Evolutionary conservation across 2,797 vertebrate genomes (phyloP).

Genomic region (Rhinophrynus dorsalis): DNA sequence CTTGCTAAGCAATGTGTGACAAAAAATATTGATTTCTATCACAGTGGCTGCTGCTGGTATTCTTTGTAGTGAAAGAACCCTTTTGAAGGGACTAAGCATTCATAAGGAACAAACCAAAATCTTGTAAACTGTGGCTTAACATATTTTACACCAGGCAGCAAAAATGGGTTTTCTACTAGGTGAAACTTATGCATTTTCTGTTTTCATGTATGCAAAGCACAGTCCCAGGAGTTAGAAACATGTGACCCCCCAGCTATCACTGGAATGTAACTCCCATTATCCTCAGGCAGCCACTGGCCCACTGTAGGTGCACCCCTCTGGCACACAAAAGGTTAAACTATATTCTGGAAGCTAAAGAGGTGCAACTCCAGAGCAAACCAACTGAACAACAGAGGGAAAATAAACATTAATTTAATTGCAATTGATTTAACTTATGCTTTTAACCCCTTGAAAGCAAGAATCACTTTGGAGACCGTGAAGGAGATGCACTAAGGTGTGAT

Average conservation of each 20-base stretch:
- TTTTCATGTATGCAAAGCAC: neutral
- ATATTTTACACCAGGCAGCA: slow-evolving; percentile 1
- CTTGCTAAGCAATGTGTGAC: slow-evolving; percentile 36
- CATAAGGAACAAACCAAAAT: slow-evolving; percentile 4
- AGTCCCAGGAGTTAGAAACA: neutral
- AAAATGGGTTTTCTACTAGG: neutral
- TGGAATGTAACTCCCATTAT: neutral
- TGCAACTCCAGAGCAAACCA: too few relatives aligned
- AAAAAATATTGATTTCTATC: slow-evolving; percentile 44
- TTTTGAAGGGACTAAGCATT: slow-evolving; percentile 8
- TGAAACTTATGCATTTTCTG: neutral
- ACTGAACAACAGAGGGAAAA: too few relatives aligned
- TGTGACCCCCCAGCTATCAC: neutral
- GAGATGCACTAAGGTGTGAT: too few relatives aligned
- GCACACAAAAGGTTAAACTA: too few relatives aligned
- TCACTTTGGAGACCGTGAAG: too few relatives aligned
- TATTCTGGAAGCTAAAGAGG: too few relatives aligned
- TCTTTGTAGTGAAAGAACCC: slow-evolving; percentile 19
- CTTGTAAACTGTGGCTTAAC: slow-evolving; percentile 23
- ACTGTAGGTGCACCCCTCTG: too few relatives aligned
- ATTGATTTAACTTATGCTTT: too few relatives aligned
- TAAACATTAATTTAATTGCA: too few relatives aligned
- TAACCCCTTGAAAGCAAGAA: too few relatives aligned
- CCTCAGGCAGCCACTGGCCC: neutral
- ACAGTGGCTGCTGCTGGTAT: slow-evolving; percentile 3